Percentiles rank a stretch among this genome's conserved stretches.
Conservation (phyloP, 1,140 invertebrate species). For the Drosophila lini region DNA sequence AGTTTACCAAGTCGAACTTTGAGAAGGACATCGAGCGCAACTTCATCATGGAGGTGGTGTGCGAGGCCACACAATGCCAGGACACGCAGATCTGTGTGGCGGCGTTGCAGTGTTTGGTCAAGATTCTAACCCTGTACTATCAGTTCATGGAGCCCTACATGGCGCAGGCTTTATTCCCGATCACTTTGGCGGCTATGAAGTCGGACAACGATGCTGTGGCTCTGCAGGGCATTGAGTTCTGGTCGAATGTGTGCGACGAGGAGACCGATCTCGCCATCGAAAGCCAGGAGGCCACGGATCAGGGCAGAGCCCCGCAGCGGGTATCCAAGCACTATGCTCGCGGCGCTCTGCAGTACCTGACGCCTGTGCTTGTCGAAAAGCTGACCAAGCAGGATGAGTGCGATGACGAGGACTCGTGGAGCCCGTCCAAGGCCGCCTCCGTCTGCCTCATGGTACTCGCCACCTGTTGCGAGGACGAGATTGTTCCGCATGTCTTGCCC, state of each 20-base stretch:
- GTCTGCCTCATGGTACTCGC: constrained; percentile 99
- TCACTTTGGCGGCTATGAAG: constrained; percentile 99
- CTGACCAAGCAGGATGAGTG: constrained; percentile 97
- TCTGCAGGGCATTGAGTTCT: constrained; percentile 99
- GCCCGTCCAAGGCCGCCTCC: constrained; percentile 99
- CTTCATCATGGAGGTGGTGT: constrained; percentile 99
- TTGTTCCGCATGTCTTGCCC: constrained; percentile 98
- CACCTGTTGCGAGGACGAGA: constrained; percentile 98
- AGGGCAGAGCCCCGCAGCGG: constrained; percentile 94
- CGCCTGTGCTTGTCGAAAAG: constrained; percentile 97
- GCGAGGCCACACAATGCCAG: constrained; percentile 93
- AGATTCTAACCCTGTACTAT: constrained; percentile 99
- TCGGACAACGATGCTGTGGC: constrained; percentile 97
- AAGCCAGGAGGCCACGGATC: constrained; percentile 95
- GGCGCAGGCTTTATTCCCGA: constrained; percentile 98
- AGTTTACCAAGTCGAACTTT: constrained; percentile 99
- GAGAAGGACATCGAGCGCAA: constrained; percentile 98
- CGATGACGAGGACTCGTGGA: constrained; percentile 99
- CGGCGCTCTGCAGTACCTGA: constrained; percentile 97
- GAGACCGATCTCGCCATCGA: constrained; percentile 99
- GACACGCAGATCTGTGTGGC: constrained; percentile 97
- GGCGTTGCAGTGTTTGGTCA: constrained; percentile 98
- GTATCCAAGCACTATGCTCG: constrained; percentile 97
- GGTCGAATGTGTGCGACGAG: constrained; percentile 99
- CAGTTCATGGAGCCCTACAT: constrained; percentile 99